Base-by-base conservation (phyloP, 2,797 vertebrate genomes). In the Lithobates pipiens region DNA sequence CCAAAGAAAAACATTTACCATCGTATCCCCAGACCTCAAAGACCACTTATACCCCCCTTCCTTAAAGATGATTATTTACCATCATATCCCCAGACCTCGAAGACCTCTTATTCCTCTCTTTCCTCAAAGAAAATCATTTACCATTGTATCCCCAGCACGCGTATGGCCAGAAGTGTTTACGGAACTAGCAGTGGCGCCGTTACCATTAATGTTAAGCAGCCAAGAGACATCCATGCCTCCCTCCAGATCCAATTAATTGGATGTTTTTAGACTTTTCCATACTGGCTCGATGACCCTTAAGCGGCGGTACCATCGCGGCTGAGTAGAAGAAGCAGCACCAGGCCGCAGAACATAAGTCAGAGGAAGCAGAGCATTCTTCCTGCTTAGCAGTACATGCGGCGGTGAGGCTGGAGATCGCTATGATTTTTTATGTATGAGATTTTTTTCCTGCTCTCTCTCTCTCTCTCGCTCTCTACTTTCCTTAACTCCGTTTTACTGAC, bases 381-480 rank as follows among this genome's bases (percentile, higher is more conserved):
- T 61, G 34, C 69, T 76, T 68, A 68, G 42, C 71, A 21, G 11
- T 77, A 57, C 68, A 15, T 2, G 44, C 3, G 29, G 9, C 34
- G 23, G 54, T 21, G 61, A 13, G 23, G 5, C 5, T 5, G 50
- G 15, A 25, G 23, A 73, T 36, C n/a, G 15, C 42, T 16, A 25
- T 61, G 44, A 81, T 86, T 76, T 76, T 80, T 81, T 70, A 86
- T 81, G 63, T 71, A 85, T 76, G 73, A 80, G 39, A 39, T 63
- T 46, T 69, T 46, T 39, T 39, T 77, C 3, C 11, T 25, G 2
- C 57, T 3, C 57, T 13, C 57, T 13, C 57, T 61, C 18, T 61
- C 50, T 54, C 15, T 54, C 50, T 5, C 10, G 44, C 16, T 54
- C 50, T 65, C 61, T 25, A 23, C 61, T 65, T 65, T 65, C 80